Percentiles rank a stretch among this genome's conserved stretches.
These are phyloP conservation scores for Scaptomyza caliginosa DNA, from an alignment of 2,888 invertebrate species.

Conservation along the genomic window DNA sequence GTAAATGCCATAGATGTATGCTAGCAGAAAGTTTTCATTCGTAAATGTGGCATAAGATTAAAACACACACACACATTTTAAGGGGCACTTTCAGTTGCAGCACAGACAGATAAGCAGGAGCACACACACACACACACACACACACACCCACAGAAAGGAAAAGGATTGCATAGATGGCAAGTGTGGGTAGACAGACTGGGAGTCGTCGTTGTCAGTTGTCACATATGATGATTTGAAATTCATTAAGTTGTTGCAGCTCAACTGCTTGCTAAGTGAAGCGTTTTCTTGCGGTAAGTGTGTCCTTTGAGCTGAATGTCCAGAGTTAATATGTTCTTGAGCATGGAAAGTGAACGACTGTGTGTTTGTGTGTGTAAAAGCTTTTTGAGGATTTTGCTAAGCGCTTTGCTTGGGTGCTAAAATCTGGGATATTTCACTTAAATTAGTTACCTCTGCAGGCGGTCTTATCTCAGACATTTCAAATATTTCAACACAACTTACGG, in stretches of 20 bases:
- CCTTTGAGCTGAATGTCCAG: background rate
- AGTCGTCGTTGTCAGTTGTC: slow-evolving; percentile 33
- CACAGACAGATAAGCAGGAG: slow-evolving; percentile 19
- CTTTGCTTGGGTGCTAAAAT: background rate
- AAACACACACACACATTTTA: background rate
- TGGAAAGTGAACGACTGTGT: no score
- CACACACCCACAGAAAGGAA: background rate
- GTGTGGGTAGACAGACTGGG: background rate
- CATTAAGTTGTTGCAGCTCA: slow-evolving; percentile 58
- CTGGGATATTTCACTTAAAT: background rate
- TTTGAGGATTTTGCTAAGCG: background rate
- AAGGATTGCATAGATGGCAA: slow-evolving; percentile 7
- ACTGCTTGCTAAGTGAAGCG: slow-evolving; percentile 46
- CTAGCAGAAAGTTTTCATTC: slow-evolving; percentile 31
- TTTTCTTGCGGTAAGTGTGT: slow-evolving; percentile 40
- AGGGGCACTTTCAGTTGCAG: slow-evolving; percentile 10
- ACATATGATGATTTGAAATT: slow-evolving; percentile 55
- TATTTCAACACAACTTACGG: no score
- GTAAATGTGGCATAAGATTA: slow-evolving; percentile 31
- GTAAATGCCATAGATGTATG: slow-evolving; percentile 46
- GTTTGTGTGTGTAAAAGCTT: no score
- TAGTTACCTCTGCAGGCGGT: background rate
- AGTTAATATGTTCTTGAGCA: background rate
- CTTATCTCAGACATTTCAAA: background rate
- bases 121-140: slow-evolving; percentile 3